phyloP scores from a whole-genome alignment of 2,888 invertebrate species.

The Cryptus viduatorius region DNA sequence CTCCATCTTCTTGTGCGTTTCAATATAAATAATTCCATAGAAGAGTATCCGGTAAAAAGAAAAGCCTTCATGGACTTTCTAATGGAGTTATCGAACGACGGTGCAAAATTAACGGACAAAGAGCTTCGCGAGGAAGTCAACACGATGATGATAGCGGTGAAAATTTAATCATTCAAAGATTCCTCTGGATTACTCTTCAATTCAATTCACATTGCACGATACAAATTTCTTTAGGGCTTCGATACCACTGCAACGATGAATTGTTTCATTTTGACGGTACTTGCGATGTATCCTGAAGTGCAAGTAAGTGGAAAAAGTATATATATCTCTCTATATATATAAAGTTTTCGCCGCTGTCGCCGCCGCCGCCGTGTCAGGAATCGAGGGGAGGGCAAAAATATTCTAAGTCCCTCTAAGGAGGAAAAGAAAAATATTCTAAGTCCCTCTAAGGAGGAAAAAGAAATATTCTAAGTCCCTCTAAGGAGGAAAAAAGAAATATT shows the following conservation, averaged over 20 bases:
- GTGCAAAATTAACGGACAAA: slow-evolving; percentile 85
- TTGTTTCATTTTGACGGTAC: slow-evolving; percentile 71
- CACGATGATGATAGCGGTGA: slow-evolving; percentile 87
- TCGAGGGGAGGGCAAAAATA: no score
- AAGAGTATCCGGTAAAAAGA: slow-evolving; percentile 66
- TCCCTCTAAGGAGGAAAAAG: no score
- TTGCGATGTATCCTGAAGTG: slow-evolving; percentile 73
- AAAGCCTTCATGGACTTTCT: slow-evolving; percentile 86
- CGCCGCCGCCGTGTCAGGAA: no score
- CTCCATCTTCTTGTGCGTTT: neutral
- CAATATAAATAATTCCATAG: slow-evolving; percentile 37
- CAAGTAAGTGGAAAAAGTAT: slow-evolving; percentile 69
- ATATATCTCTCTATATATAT: no score
- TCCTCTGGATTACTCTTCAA: neutral
- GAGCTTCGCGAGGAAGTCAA: slow-evolving; percentile 87
- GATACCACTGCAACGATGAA: slow-evolving; percentile 74
- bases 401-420: no score
- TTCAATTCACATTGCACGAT: neutral
- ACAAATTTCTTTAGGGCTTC: slow-evolving; percentile 67
- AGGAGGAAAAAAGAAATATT: no score
- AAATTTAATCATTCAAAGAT: slow-evolving; percentile 66
- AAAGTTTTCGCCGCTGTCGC: no score
- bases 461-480: no score
- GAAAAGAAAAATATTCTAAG: no score
- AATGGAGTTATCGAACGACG: slow-evolving; percentile 86